phyloP scores from a whole-genome alignment of 2,888 invertebrate species.

The Harpalus rubripes region DNA sequence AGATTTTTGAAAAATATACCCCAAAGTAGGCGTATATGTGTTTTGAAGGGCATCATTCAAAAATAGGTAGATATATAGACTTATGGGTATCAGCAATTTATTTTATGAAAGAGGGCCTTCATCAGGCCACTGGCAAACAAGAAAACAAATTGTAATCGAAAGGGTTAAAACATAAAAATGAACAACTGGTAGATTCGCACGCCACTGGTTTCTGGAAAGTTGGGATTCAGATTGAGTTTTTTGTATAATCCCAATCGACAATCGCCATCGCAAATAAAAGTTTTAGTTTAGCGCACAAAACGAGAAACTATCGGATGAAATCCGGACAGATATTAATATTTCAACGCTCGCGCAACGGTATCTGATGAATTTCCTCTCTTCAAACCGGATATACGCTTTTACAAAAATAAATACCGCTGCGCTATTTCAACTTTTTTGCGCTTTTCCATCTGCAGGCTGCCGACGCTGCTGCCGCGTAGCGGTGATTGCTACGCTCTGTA shows the following conservation, averaged over 20 bases:
- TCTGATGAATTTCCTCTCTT: conserved; percentile 64
- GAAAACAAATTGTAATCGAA: too few relatives aligned
- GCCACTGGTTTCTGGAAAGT: conserved; percentile 11
- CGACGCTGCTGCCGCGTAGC: conserved; percentile 50
- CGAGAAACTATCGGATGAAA: conserved; percentile 61
- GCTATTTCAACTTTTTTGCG: conserved; percentile 67
- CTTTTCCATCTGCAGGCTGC: conserved; percentile 66
- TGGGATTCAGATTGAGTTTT: conserved; percentile 31
- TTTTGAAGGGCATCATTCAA: too few relatives aligned
- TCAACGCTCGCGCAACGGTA: conserved; percentile 54
- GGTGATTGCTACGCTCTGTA: conserved; percentile 64
- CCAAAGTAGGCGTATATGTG: too few relatives aligned
- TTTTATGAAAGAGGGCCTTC: too few relatives aligned
- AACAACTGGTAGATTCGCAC: not conserved
- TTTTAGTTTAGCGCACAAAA: conserved; percentile 56
- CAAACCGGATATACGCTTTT: conserved; percentile 67
- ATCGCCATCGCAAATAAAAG: conserved; percentile 59
- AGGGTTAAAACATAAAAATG: not conserved
- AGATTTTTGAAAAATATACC: too few relatives aligned
- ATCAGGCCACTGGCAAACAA: too few relatives aligned
- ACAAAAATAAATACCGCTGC: conserved; percentile 69
- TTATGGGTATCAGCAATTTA: too few relatives aligned
- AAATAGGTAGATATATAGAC: too few relatives aligned
- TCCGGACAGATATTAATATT: conserved; percentile 64
- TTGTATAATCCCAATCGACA: conserved; percentile 52